Base-by-base conservation (phyloP, 2,113 vertebrate species). In the Gobius niger region DNA sequence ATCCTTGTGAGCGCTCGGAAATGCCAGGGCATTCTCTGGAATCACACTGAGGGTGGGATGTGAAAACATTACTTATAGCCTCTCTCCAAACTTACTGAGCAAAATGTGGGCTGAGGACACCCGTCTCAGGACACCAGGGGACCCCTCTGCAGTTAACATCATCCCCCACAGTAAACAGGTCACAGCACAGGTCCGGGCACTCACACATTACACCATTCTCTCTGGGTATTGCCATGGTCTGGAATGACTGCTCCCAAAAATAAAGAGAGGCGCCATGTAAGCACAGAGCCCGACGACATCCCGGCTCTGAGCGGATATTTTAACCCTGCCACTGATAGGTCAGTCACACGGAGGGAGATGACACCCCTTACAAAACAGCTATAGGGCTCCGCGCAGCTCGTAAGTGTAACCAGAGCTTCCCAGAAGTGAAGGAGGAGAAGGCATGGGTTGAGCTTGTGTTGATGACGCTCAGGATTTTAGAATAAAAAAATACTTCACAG, bases 261-360 rank as follows among this genome's bases (percentile, higher is more conserved):
- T 81, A 81, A 81, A 72, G 56, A 76, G 65, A 52, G 79, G 75
- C 70, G 62, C 68, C 51, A 63, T 68, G n/a, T 82, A 84, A 86
- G 78, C 70, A 24, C 56, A 69, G 73, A 15, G 15, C 70, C 78
- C 75, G 34, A 82, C 84, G 91, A 89, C 87, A 78, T 67, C 63
- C 61, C 50, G 86, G 82, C 85, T 89, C 89, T 86, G 40, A 65
- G 9, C 78, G 60, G 91, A 89, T 91, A 93, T 91, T 93, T 92
- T 92, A 91, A 49, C 24, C 80, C 83, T 90, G 49, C 16, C 80
- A 85, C 90, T 90, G 90, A 91, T 85, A 64, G 83, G 75, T 81
- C 63, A 76, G 76, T 82, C 60, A n/a, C 77, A 84, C 73, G 79
- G 69, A 84, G 71, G 70, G 82, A 85, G 86, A 83, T 81, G 76